Conservation (phyloP, 2,113 vertebrate genomes). For the Ariopsis seemanni region DNA sequence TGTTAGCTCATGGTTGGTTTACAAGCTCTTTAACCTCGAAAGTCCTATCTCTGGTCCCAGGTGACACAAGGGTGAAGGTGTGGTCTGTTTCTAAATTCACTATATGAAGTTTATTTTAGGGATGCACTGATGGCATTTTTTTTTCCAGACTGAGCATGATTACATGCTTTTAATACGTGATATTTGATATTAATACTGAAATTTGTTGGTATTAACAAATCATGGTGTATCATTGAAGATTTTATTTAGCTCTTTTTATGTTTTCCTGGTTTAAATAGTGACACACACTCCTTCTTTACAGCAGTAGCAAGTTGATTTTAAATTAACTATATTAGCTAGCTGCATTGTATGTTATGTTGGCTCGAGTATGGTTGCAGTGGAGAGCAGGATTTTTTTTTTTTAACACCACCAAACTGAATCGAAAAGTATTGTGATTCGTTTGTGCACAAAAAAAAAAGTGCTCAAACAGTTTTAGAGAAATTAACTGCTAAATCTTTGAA, state of each 20-base stretch:
- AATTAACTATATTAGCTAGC: neutral
- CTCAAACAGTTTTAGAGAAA: no score
- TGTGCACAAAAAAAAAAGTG: no score
- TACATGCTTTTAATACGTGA: neutral
- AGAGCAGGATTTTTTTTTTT: no score
- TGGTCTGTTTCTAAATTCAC: neutral
- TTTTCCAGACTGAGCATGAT: neutral
- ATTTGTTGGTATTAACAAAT: neutral
- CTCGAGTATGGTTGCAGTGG: no score
- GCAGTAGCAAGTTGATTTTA: neutral
- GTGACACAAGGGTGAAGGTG: neutral
- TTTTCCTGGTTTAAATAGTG: neutral
- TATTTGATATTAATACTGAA: neutral
- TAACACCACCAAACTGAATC: no score
- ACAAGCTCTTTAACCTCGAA: slow-evolving; percentile 20
- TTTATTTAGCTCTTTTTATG: neutral
- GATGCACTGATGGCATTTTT: neutral
- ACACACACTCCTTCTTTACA: neutral
- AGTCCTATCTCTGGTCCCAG: neutral
- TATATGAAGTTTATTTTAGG: neutral
- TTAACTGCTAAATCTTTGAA: no score
- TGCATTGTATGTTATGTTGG: no score
- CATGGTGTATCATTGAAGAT: neutral
- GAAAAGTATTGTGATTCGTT: no score
- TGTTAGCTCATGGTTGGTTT: slow-evolving; percentile 26